A percentile compares a stretch with the other conserved stretches of the same genome.
Evolutionary conservation across 2,113 vertebrate genomes (phyloP).

Genomic region (Lontra canadensis): DNA sequence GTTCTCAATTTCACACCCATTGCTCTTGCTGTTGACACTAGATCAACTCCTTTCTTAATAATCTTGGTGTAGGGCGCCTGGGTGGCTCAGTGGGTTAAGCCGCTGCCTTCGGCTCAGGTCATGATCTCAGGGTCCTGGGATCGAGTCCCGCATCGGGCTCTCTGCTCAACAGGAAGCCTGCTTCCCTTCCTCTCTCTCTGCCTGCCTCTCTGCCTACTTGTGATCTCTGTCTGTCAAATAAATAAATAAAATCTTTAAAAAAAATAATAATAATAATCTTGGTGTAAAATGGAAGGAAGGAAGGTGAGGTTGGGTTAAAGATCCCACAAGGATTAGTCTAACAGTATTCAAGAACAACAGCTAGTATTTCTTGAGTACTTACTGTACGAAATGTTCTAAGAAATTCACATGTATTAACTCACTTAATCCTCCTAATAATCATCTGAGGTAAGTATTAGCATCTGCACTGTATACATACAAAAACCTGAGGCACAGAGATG

Average conservation of each 20-base stretch:
- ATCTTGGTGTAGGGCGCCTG: background rate
- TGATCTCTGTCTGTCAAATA: too few species aligned
- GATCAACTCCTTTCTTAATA: background rate
- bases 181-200: too few species aligned
- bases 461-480: background rate
- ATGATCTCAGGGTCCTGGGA: too few species aligned
- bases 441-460: background rate
- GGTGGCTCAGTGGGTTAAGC: too few species aligned
- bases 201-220: too few species aligned
- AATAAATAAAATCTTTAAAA: too few species aligned
- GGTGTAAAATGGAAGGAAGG: fast-evolving
- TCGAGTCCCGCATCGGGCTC: too few species aligned
- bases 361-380: background rate
- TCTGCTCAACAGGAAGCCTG: too few species aligned
- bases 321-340: background rate
- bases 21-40: background rate
- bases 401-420: background rate
- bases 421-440: background rate
- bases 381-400: background rate
- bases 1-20: background rate
- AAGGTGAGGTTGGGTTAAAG: background rate
- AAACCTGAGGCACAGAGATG: background rate
- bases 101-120: too few species aligned
- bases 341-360: background rate
- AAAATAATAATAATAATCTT: background rate